Base-by-base conservation (phyloP, 2,888 invertebrate genomes). In the Hydraecia micacea region DNA sequence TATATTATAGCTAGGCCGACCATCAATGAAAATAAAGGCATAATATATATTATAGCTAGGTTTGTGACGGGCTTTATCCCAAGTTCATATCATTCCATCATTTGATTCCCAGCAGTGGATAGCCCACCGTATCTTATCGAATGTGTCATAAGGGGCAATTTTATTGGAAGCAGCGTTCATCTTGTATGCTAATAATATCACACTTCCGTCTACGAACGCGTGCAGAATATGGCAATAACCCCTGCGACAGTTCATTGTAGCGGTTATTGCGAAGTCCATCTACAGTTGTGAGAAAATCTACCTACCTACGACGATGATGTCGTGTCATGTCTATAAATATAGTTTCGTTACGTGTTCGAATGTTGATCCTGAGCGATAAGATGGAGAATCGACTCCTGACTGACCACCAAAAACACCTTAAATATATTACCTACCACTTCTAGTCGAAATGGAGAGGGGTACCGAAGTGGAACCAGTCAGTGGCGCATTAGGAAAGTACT, bases 221-320 rank as follows among this genome's bases (percentile, higher is more conserved):
- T 60, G 55, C 32, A 66, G 60, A 65, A 52, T 71, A 49, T 62
- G 66, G 73, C 83, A 71, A 73, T 77, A 77, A 77, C 75, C 85
- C 58, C 71, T 58, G 52, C 71, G 58, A 65, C 49, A 71, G 74
- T 80, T 75, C 85, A 81, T 49, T 69, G 67, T 58, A 75, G 81
- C 68, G 75, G 62, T 69, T 58, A 71, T 60, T 49, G 52, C 58
- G 71, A 80, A 32, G 55, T 63, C 68, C 77, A 76, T 58, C 52
- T 79, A 79, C 28, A n/a, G 32, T 68, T n/a, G 25, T 52, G 58
- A 13, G 66, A 18, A n/a, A 49, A n/a, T 28, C 18, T 77, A 39
- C 18, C 8, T 76, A 28, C 15, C 36, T 39, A 55, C n/a, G 15
- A 65, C 21, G 18, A 39, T 68, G 68, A 79, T 62, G 69, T 49